Percentiles rank a stretch among this genome's conserved stretches.
Evolutionary conservation across 2,797 vertebrate species (phyloP).

Genomic region (Graptemys geographica): DNA sequence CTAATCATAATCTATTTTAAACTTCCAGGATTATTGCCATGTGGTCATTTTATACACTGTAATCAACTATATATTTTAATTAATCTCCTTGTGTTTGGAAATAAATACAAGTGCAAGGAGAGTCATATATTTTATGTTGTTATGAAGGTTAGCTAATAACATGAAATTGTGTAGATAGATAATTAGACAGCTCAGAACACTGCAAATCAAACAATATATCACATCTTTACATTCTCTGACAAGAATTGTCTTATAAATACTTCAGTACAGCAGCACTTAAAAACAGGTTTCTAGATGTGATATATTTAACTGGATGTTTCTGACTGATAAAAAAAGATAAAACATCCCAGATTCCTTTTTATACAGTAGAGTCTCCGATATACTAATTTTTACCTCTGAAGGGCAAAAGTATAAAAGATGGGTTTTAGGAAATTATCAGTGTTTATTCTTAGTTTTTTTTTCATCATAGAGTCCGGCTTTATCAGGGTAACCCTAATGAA

Average conservation of each 20-base stretch:
- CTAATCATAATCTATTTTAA: constrained; percentile 65
- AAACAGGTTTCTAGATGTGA: not conserved
- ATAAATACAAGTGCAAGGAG: constrained; percentile 6
- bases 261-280: not conserved
- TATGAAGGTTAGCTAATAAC: not conserved
- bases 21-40: constrained; percentile 35
- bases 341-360: not conserved
- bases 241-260: not conserved
- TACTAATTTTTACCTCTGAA: constrained; percentile 26
- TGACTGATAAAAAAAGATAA: not conserved
- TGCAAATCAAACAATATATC: not conserved
- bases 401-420: not conserved
- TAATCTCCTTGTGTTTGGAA: not conserved
- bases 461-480: not conserved
- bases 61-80: constrained; percentile 51
- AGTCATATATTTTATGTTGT: not conserved
- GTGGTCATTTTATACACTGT: constrained; percentile 55
- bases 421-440: not conserved
- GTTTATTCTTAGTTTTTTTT: not conserved
- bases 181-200: not conserved
- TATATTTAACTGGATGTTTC: not conserved
- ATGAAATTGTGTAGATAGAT: not conserved
- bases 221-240: not conserved
- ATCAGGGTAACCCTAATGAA: constrained; percentile 28
- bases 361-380: constrained; percentile 4